Evolutionary conservation across 2,888 invertebrate genomes (phyloP).

Genomic region (Pristionchus maxplancki): DNA sequence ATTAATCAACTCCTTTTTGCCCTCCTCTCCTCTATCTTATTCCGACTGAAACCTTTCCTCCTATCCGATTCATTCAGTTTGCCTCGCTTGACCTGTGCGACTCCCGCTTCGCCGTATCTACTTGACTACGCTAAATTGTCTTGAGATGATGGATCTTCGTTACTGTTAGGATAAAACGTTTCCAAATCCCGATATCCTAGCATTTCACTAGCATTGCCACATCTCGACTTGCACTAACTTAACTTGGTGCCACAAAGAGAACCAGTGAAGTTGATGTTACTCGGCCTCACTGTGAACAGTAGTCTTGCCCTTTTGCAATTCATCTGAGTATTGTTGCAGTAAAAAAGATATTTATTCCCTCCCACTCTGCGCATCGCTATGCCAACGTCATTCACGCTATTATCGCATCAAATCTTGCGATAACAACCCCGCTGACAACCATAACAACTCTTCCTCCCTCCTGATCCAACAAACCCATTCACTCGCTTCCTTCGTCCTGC

Average conservation of each 20-base stretch:
- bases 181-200: no score
- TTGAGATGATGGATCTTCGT: no score
- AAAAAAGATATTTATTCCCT: background rate
- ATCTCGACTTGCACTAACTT: no score
- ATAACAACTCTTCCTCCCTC: background rate
- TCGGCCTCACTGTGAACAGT: background rate
- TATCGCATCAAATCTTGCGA: background rate
- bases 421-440: background rate
- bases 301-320: background rate
- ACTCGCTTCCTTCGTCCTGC: background rate
- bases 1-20: slow-evolving; percentile 37
- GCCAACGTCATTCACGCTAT: background rate
- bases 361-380: background rate
- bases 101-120: background rate
- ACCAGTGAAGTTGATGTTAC: background rate
- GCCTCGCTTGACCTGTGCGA: background rate
- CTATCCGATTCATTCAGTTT: background rate
- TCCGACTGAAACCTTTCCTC: background rate
- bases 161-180: no score
- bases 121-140: background rate
- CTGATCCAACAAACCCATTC: background rate
- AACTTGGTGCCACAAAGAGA: no score
- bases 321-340: background rate
- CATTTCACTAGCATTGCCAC: no score
- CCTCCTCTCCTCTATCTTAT: background rate